Base-by-base conservation (phyloP, 2,113 vertebrate species). In the Rhinolophus sinicus region DNA sequence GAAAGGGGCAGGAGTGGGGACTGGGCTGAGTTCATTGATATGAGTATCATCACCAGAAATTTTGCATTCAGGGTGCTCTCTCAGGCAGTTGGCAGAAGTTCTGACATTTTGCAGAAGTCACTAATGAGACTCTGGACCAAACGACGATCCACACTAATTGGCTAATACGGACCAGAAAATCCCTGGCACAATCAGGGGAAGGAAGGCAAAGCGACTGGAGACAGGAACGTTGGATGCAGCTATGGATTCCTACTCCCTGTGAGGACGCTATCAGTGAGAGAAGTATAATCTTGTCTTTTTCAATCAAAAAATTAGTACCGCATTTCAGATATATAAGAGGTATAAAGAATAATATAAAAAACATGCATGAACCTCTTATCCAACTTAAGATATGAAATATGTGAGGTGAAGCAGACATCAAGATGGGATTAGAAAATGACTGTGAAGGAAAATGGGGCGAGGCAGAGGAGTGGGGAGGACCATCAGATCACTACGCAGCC, bases 21-120 rank as follows among this genome's bases (percentile, higher is more conserved):
- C 26, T 0, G 24, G 56, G 52, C 84, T 35, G 8, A 3, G 1
- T n/a, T 75, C 67, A 6, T 14, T 26, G 44, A 26, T 16, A 38
- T 3, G 18, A 40, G 35, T 0, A 10, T 18, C 19, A 4, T 54
- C 65, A 44, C 90, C n/a, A 52, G 94, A 28, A 88, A 85, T 64
- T 44, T 19, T 28, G 21, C 58, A 22, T 44, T 64, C 70, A 8
- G 50, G 40, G 70, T 14, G 2, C 72, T 80, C 75, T 58, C 73
- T 38, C 35, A 0, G 80, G 90, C 54, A 52, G 65, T 4, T 96
- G 81, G 94, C 94, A 82, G 40, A 44, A 47, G 28, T 81, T 85
- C 90, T 81, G 81, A 95, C 95, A 73, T 81, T 93, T 92, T 69
- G 50, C 81, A 35, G 33, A 96, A 95, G 88, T 77, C 72, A 52